Evolutionary conservation across 2,888 invertebrate species (phyloP).

Genomic region (Ectropis crepuscularia): DNA sequence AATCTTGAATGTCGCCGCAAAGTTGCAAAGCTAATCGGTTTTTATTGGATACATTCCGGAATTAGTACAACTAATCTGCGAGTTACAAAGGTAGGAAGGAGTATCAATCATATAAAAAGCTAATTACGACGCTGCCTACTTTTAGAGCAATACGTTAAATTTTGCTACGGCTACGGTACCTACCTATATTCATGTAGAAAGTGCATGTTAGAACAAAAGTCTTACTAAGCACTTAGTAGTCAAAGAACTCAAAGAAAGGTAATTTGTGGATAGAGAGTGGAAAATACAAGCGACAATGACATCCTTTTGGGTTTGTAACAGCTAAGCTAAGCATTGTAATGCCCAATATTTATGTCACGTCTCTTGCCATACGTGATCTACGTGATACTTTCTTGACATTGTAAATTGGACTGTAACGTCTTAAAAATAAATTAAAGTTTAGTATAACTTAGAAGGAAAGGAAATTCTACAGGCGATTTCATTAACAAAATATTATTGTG

Average conservation of each 20-base stretch:
- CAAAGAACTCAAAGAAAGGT: conserved; percentile 47
- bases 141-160: background rate
- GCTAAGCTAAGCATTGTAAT: conserved; percentile 46
- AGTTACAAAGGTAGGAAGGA: too few species aligned
- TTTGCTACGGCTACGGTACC: background rate
- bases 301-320: conserved; percentile 47
- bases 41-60: too few species aligned
- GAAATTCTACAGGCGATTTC: conserved; percentile 30
- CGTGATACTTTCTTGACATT: conserved; percentile 14
- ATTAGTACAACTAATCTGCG: too few species aligned
- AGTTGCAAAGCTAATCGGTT: too few species aligned
- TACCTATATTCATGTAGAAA: conserved; percentile 14
- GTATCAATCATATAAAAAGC: too few species aligned
- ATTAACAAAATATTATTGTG: background rate
- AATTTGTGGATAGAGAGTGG: conserved; percentile 42
- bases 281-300: conserved; percentile 51
- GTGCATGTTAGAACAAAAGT: conserved; percentile 25
- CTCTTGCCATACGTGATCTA: conserved; percentile 35
- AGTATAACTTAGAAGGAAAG: too few species aligned
- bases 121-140: background rate
- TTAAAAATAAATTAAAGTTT: too few species aligned
- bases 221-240: conserved; percentile 22
- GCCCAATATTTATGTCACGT: conserved; percentile 43
- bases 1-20: too few species aligned
- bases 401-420: conserved; percentile 1